Conservation (phyloP, 2,113 vertebrate genomes). For the Brachirus orientalis region DNA sequence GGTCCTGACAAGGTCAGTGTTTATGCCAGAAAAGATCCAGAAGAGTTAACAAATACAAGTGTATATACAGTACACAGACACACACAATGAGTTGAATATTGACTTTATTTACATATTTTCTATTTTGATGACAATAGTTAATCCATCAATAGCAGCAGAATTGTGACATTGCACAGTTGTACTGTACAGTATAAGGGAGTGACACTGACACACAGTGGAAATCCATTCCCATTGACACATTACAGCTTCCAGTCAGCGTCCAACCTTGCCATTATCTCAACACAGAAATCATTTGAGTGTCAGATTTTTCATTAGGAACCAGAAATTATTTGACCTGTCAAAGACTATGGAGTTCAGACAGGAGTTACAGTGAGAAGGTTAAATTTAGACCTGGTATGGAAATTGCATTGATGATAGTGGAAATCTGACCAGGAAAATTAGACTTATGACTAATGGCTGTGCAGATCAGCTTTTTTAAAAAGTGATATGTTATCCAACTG, state of each 20-base stretch:
- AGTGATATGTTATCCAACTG: slow-evolving; percentile 59
- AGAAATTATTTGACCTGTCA: slow-evolving; percentile 60
- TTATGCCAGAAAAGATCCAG: too few relatives aligned
- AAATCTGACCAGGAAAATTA: slow-evolving; percentile 59
- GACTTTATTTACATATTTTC: too few relatives aligned
- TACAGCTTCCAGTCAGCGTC: slow-evolving; percentile 52
- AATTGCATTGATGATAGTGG: slow-evolving; percentile 32
- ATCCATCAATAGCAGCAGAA: too few relatives aligned
- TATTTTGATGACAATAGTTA: too few relatives aligned
- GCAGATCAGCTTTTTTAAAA: slow-evolving; percentile 58
- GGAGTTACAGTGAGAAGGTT: slow-evolving; percentile 27
- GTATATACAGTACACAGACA: too few relatives aligned
- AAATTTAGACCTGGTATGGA: slow-evolving; percentile 64
- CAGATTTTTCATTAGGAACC: slow-evolving; percentile 50
- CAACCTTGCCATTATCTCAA: slow-evolving; percentile 55
- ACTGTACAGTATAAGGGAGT: too few relatives aligned
- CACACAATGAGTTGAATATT: too few relatives aligned
- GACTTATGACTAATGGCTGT: slow-evolving; percentile 52
- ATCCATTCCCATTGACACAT: slow-evolving; percentile 50
- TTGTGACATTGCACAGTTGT: too few relatives aligned
- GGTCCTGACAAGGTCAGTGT: too few relatives aligned
- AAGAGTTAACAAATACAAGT: too few relatives aligned
- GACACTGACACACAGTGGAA: background rate
- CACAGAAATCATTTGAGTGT: slow-evolving; percentile 65
- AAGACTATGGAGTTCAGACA: slow-evolving; percentile 26